Evolutionary conservation across 2,113 vertebrate species (phyloP), one percentile per base, ranked within the genome.

Genomic region (Sebastes schlegelii): DNA sequence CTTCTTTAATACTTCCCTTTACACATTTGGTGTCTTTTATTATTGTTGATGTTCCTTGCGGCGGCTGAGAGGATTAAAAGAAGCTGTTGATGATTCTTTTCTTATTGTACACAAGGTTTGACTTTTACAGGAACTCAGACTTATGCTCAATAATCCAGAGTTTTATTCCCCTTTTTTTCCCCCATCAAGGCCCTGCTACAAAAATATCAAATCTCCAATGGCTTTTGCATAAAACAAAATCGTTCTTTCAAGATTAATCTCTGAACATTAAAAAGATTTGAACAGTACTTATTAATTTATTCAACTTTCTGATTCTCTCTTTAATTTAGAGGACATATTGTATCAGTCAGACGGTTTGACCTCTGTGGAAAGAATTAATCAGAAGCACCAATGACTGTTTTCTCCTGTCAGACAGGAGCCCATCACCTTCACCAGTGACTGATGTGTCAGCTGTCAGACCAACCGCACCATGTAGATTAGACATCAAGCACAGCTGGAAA

Each of bases 381-480:
- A 55, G 13, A 34, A 45, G 16, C 19, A 62, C 19, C 21, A 21
- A 66, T 57, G 45, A 82, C 61, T 21, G 46, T 43, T 70, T 73
- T 65, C 54, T 61, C 43, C 14, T 58, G 79, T 71, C 23, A 23
- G 65, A 57, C 46, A 54, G 54, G 19, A 64, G 74, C 16, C 1
- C 48, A 68, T 79, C 65, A 68, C 51, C 21, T 42, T 74, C 40
- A 11, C 7, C 4, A 0, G 26, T 82, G 70, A 84, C 34, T 69
- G 74, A 85, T 80, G 76, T 74, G 46, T 81, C 62, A 73, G 68
- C 75, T 90, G 89, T 86, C 85, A 79, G 82, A 17, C 10, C 49
- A 61, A 79, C 74, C 49, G 13, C 17, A 43, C 69, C 60, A 75
- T 77, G 80, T 55, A 85, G 84, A 91, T 86, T 75, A 86, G 77